These are phyloP conservation scores for Lepetodrilus schrolli DNA, from an alignment of 2,888 invertebrate species.

Conservation along the genomic window DNA sequence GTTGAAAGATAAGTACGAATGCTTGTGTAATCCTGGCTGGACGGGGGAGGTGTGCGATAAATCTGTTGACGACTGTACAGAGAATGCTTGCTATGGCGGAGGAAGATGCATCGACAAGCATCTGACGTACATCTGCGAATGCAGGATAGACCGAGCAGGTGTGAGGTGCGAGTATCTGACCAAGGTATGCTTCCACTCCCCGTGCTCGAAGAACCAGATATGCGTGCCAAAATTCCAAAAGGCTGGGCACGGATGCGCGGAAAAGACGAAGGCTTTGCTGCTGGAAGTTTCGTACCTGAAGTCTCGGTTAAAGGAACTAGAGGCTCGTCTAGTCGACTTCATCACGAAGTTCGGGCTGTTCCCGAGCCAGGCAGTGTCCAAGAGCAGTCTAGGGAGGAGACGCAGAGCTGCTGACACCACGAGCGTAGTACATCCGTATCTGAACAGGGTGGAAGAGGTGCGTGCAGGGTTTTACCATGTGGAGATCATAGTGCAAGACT, in stretches of 20 bases:
- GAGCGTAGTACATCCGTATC: slow-evolving; percentile 39
- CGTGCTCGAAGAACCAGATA: slow-evolving; percentile 19
- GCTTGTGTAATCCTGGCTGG: slow-evolving; percentile 53
- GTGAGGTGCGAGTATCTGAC: slow-evolving; percentile 25
- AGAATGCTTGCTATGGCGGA: slow-evolving; percentile 41
- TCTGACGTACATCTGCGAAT: slow-evolving; percentile 48
- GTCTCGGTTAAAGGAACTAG: slow-evolving; percentile 18
- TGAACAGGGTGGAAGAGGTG: slow-evolving; percentile 24
- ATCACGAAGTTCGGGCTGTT: slow-evolving; percentile 41
- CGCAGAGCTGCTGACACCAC: slow-evolving; percentile 23
- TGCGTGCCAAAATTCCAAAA: slow-evolving; percentile 46
- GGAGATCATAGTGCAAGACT: slow-evolving; percentile 44
- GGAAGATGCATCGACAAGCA: slow-evolving; percentile 52
- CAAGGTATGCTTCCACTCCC: slow-evolving; percentile 1
- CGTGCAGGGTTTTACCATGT: slow-evolving; percentile 29
- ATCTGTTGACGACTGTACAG: slow-evolving; percentile 49
- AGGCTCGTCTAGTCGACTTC: slow-evolving; percentile 42
- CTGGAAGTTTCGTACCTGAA: slow-evolving; percentile 28
- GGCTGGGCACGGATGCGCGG: slow-evolving; percentile 37
- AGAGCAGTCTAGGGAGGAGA: background rate
- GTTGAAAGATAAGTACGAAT: slow-evolving; percentile 34
- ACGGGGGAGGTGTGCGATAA: slow-evolving; percentile 44
- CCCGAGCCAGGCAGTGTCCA: background rate
- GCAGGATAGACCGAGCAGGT: slow-evolving; percentile 39
- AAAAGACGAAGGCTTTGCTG: slow-evolving; percentile 17